Evolutionary conservation across 2,797 vertebrate genomes (phyloP), one percentile per base, ranked within the genome.

Genomic region (Nannoperca australis): DNA sequence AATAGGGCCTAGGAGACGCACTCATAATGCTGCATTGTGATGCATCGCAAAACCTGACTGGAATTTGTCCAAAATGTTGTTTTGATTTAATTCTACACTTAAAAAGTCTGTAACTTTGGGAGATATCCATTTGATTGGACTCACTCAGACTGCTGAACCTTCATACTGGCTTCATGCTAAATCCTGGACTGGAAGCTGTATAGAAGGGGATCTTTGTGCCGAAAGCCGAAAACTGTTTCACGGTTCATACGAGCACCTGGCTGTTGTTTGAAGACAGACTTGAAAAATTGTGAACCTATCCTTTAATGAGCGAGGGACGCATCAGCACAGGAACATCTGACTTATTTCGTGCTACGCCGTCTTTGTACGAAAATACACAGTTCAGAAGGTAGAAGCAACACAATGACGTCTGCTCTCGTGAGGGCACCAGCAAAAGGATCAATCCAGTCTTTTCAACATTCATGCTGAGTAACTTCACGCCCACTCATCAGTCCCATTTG

Each of bases 311-410:
- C 6, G 5, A 27, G 2, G 32, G 44, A 49, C 49, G 66, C 63
- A 22, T 61, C 45, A 47, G 42, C 63, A 62, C n/a, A 7, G 30
- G 8, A 24, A 63, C 66, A 72, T 71, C 40, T 18, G 15, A 40
- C 40, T 64, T 5, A 7, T 45, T 64, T 79, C 73, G 42, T 84
- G 66, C 78, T 24, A 2, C 7, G 2, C 36, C 59, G 24, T 9
- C 38, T 78, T 70, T 65, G 58, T 56, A 71, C 73, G 69, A 70
- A 84, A 74, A 79, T 50, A 65, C 50, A 62, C 83, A 83, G 67
- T 42, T 80, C 50, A 73, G 64, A 8, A 32, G 54, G 88, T 50
- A 56, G 38, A 79, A 83, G 70, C 78, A 60, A 63, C 78, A 70
- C 60, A 45, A 42, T n/a, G 18, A 63, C n/a, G 61, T 60, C 63